A percentile compares a stretch with the other conserved stretches of the same genome.
These are phyloP conservation scores for Oreochromis grahami DNA, from an alignment of 2,797 vertebrate species.

Conservation along the genomic window DNA sequence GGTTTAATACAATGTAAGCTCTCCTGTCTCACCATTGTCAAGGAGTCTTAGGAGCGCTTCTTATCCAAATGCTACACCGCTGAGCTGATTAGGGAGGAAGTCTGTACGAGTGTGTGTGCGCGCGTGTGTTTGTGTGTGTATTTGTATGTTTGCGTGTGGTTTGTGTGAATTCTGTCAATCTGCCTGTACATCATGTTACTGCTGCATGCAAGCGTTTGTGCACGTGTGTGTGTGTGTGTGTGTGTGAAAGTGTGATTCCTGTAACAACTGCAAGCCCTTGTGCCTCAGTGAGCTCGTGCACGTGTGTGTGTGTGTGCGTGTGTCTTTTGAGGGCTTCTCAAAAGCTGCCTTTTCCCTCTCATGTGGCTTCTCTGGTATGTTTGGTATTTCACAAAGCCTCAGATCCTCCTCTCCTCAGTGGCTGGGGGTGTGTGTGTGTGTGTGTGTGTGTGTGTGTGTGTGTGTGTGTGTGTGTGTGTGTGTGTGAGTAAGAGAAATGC, in stretches of 20 bases:
- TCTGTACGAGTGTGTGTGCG: background rate
- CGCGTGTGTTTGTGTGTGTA: background rate
- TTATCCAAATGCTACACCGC: conserved; percentile 63
- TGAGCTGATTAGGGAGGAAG: conserved; percentile 65
- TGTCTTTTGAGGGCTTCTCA: conserved; percentile 65
- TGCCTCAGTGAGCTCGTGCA: conserved; percentile 4
- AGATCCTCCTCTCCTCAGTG: conserved; percentile 69
- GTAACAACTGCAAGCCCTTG: conserved; percentile 31
- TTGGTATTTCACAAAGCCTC: conserved; percentile 76
- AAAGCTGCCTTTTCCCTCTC: conserved; percentile 67
- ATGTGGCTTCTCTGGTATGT: conserved; percentile 77
- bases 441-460: conserved; percentile 44
- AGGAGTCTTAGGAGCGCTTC: conserved; percentile 55
- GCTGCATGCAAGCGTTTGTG: background rate
- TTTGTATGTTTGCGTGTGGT: background rate
- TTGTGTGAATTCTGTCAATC: conserved; percentile 26
- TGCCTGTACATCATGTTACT: conserved; percentile 32
- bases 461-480: conserved; percentile 20
- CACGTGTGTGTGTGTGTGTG: background rate
- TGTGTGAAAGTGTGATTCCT: conserved; percentile 34
- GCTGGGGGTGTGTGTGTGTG: conserved; percentile 58
- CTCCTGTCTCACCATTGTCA: conserved; percentile 65
- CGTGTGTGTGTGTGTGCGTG: conserved; percentile 15
- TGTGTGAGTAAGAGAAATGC: conserved; percentile 5
- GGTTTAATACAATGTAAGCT: conserved; percentile 69